Conservation (phyloP, 1,140 invertebrate species). For the Leptinotarsa lineolata region DNA sequence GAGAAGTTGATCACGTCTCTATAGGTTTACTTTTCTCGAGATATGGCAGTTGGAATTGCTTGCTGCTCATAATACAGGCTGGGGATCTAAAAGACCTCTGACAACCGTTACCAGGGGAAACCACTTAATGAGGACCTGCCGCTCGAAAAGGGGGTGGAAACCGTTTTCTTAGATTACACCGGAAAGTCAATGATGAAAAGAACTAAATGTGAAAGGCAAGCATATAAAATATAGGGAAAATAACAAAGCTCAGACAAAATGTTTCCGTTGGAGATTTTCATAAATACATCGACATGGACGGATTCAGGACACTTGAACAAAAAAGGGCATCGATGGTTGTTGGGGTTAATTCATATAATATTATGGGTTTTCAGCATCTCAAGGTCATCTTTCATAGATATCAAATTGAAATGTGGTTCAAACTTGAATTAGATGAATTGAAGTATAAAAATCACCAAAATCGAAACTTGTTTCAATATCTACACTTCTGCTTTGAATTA, state of each 20-base stretch:
- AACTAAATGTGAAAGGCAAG: slow-evolving; percentile 27
- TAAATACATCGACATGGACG: background rate
- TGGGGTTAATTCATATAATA: too few relatives aligned
- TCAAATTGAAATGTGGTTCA: too few relatives aligned
- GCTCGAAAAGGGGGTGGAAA: slow-evolving; percentile 31
- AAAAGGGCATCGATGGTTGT: too few relatives aligned
- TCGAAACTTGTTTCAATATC: too few relatives aligned
- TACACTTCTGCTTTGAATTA: too few relatives aligned
- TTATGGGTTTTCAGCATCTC: too few relatives aligned
- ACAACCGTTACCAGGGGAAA: slow-evolving; percentile 52
- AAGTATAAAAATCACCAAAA: too few relatives aligned
- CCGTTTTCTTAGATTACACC: slow-evolving; percentile 39
- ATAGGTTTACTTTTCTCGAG: slow-evolving; percentile 35
- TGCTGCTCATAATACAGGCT: slow-evolving; percentile 38
- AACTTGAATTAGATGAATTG: too few relatives aligned
- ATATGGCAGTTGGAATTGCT: slow-evolving; percentile 34
- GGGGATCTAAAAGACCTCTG: slow-evolving; percentile 40
- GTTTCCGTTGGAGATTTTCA: background rate
- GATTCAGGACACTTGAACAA: too few relatives aligned
- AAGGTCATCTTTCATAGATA: too few relatives aligned
- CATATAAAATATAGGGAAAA: slow-evolving; percentile 20
- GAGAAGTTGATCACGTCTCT: slow-evolving; percentile 29
- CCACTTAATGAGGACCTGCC: slow-evolving; percentile 50
- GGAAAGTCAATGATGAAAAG: slow-evolving; percentile 46
- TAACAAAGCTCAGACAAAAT: slow-evolving; percentile 4